phyloP scores from a whole-genome alignment of 2,113 vertebrate genomes.

The Tetraodon nigroviridis region DNA sequence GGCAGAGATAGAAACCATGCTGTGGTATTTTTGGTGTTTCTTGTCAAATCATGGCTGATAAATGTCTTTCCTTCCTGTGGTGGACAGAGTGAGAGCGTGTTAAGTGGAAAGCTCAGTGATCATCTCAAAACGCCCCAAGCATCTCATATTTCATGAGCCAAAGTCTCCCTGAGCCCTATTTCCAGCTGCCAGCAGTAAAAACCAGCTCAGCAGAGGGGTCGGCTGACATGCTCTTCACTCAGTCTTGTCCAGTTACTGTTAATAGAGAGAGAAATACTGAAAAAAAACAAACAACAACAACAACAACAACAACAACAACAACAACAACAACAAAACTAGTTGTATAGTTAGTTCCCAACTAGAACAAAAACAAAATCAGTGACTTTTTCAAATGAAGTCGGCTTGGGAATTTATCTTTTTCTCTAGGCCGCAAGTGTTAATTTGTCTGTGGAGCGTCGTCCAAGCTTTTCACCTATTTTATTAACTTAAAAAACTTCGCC shows the following conservation, averaged over 20 bases:
- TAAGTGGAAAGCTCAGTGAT: conserved; percentile 60
- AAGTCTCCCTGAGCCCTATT: conserved; percentile 38
- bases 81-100: conserved; percentile 36
- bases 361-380: no score
- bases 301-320: no score
- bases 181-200: conserved; percentile 52
- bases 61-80: conserved; percentile 38
- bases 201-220: conserved; percentile 22
- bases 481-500: no score
- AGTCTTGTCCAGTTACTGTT: conserved; percentile 29
- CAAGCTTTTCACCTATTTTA: no score
- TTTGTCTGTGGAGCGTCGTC: no score
- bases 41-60: conserved; percentile 41
- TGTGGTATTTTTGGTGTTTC: conserved; percentile 34
- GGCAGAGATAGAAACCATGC: conserved; percentile 12
- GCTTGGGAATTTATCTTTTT: no score
- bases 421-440: no score
- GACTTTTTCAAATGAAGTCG: no score
- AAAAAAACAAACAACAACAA: no score
- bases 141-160: conserved; percentile 60
- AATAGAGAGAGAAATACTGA: background rate
- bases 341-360: no score
- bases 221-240: conserved; percentile 4
- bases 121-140: conserved; percentile 57
- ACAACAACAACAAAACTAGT: no score